These are phyloP conservation scores for Sandelia bainsii DNA, from an alignment of 2,797 vertebrate genomes.

Conservation along the genomic window DNA sequence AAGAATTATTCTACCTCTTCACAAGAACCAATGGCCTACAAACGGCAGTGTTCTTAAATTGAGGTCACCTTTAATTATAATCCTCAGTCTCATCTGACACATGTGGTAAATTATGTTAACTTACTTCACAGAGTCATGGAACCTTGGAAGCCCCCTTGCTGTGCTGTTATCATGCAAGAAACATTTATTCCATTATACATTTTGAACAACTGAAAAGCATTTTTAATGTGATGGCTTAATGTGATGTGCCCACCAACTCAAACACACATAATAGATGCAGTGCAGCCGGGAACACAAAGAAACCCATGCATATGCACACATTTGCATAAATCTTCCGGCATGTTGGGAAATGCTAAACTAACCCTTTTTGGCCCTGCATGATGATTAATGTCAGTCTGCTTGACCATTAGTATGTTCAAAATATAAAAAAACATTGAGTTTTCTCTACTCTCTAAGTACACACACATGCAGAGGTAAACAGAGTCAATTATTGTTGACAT, in stretches of 20 bases:
- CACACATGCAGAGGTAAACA: constrained; percentile 13
- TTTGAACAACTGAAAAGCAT: constrained; percentile 47
- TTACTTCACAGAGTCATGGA: constrained; percentile 50
- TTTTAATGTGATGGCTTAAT: constrained; percentile 34
- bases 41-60: constrained; percentile 65
- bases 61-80: constrained; percentile 75
- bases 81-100: constrained; percentile 53
- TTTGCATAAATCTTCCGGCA: constrained; percentile 58
- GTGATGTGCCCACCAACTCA: constrained; percentile 22
- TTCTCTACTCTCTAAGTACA: not conserved
- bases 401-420: constrained; percentile 23
- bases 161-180: constrained; percentile 40
- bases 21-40: constrained; percentile 53
- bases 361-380: constrained; percentile 52
- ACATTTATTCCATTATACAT: constrained; percentile 47
- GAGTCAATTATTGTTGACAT: constrained; percentile 34
- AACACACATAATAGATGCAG: constrained; percentile 34
- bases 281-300: constrained; percentile 8
- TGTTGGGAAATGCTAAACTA: constrained; percentile 53
- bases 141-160: constrained; percentile 33
- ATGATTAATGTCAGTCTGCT: constrained; percentile 53
- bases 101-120: constrained; percentile 63
- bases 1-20: constrained; percentile 38
- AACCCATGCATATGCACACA: not conserved
- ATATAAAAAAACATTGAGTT: constrained; percentile 4